Conservation (phyloP, 2,797 vertebrate genomes). For the Oreochromis grahami region DNA sequence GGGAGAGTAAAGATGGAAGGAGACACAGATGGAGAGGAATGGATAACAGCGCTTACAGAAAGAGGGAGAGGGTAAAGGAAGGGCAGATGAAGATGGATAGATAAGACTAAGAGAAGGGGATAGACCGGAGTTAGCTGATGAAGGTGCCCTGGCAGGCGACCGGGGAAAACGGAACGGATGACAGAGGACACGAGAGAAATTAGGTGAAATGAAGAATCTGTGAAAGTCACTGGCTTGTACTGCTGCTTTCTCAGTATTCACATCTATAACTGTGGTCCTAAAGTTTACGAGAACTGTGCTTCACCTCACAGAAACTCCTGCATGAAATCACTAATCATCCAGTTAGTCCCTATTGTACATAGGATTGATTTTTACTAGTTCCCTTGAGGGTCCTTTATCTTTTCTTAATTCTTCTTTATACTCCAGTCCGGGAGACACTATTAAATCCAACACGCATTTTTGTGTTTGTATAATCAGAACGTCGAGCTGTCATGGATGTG, state of each 20-base stretch:
- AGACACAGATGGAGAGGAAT: conserved; percentile 25
- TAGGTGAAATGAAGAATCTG: neutral
- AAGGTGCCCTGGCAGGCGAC: neutral
- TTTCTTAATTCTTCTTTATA: neutral
- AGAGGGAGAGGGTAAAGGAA: conserved; percentile 3
- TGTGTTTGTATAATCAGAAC: neutral
- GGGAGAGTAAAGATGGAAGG: conserved; percentile 29
- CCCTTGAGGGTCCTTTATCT: neutral
- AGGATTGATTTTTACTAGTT: neutral
- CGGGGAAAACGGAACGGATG: neutral
- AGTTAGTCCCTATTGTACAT: neutral
- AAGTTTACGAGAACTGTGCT: neutral
- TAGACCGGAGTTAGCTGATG: neutral
- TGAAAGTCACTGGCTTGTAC: neutral
- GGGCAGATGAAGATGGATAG: conserved; percentile 32
- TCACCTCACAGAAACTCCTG: neutral
- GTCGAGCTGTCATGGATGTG: neutral
- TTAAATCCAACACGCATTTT: neutral
- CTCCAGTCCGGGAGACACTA: neutral
- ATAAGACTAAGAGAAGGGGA: conserved; percentile 9
- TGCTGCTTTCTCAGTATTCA: neutral
- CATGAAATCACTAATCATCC: neutral
- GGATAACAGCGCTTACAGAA: neutral
- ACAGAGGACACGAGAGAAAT: neutral
- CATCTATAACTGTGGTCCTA: neutral